phyloP scores from a whole-genome alignment of 2,888 invertebrate species.

The Brachyptera risi region DNA sequence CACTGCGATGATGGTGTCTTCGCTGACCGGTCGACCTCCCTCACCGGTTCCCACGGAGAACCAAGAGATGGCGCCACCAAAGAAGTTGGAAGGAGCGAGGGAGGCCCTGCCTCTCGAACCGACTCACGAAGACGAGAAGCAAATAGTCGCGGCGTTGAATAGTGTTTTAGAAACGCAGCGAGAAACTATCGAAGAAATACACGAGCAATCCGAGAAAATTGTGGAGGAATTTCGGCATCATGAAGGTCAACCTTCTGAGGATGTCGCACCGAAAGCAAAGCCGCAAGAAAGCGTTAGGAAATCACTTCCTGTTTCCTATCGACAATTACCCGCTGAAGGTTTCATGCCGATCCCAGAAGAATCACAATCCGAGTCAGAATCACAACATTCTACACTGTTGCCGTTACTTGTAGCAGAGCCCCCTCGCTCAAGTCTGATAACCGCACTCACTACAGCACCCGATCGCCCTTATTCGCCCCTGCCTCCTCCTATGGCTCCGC shows the following conservation, averaged over 20 bases:
- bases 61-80: neutral
- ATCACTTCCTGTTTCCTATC: neutral
- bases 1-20: conserved; percentile 22
- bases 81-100: neutral
- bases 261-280: neutral
- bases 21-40: conserved; percentile 25
- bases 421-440: conserved; percentile 39
- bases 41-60: conserved; percentile 27
- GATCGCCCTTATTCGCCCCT: conserved; percentile 57
- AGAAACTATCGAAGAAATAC: neutral
- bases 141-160: neutral
- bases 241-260: neutral
- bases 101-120: no score
- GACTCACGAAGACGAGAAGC: neutral
- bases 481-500: neutral
- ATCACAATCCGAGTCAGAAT: neutral
- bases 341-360: neutral
- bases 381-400: neutral
- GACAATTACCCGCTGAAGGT: neutral
- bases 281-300: neutral
- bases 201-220: neutral
- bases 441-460: conserved; percentile 65
- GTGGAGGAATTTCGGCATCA: neutral
- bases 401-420: conserved; percentile 9
- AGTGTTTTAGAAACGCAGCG: neutral